Conservation (phyloP, 2,113 vertebrate species). For the Etheostoma cragini region DNA sequence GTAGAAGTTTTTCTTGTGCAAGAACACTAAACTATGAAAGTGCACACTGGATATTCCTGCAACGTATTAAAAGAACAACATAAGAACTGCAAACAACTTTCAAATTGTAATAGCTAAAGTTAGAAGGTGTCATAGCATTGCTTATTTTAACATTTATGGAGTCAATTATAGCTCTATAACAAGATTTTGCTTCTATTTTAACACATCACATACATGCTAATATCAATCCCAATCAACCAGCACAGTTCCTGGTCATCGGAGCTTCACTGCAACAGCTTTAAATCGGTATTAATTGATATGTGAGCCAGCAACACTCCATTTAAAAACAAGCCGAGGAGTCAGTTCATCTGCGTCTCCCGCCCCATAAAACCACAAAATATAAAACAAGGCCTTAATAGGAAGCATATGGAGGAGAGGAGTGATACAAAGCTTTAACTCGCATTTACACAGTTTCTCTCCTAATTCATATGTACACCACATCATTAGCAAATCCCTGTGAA, state of each 20-base stretch:
- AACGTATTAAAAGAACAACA: not conserved
- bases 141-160: slow-evolving; percentile 5
- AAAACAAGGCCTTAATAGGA: slow-evolving; percentile 63
- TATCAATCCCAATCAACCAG: slow-evolving; percentile 28
- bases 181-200: slow-evolving; percentile 11
- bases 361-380: slow-evolving; percentile 50
- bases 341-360: slow-evolving; percentile 28
- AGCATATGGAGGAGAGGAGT: slow-evolving; percentile 52
- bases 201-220: not conserved
- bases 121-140: not conserved
- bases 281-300: slow-evolving; percentile 56
- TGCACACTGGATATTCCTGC: not conserved
- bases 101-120: not conserved
- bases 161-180: not conserved
- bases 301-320: slow-evolving; percentile 66
- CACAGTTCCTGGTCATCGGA: slow-evolving; percentile 25
- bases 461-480: slow-evolving; percentile 62
- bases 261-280: slow-evolving; percentile 29
- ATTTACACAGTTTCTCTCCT: slow-evolving; percentile 60
- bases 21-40: not conserved
- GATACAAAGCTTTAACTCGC: slow-evolving; percentile 58
- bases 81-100: not conserved
- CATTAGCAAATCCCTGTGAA: slow-evolving; percentile 69
- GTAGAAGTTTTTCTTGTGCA: not conserved
- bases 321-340: slow-evolving; percentile 63